A percentile compares a stretch with the other conserved stretches of the same genome.
These are phyloP conservation scores for Amphiprion clarkii DNA, from an alignment of 2,797 vertebrate species.

Conservation along the genomic window DNA sequence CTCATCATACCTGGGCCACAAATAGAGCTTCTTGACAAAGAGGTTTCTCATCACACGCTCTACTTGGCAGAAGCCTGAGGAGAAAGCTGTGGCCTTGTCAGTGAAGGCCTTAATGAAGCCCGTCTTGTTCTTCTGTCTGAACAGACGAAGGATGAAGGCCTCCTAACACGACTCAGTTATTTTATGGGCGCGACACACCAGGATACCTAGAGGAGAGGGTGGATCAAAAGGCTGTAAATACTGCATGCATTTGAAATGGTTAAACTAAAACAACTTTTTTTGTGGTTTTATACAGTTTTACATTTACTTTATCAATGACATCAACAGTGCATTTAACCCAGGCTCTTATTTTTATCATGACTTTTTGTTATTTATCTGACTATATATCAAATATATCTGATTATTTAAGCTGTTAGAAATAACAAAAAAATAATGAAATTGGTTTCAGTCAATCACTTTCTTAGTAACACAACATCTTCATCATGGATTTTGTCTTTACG, in stretches of 20 bases:
- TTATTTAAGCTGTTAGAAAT: too few relatives aligned
- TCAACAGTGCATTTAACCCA: too few relatives aligned
- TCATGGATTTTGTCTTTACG: too few relatives aligned
- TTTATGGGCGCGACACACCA: constrained; percentile 96
- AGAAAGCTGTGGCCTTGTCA: constrained; percentile 93
- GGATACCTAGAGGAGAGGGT: constrained; percentile 87
- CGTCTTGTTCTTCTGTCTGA: constrained; percentile 97
- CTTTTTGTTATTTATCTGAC: too few relatives aligned
- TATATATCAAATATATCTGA: too few relatives aligned
- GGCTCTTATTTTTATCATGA: too few relatives aligned
- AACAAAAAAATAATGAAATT: too few relatives aligned
- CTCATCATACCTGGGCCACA: constrained; percentile 93
- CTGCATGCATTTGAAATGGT: too few relatives aligned
- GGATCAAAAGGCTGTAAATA: not conserved
- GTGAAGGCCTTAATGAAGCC: constrained; percentile 99
- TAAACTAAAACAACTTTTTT: not conserved
- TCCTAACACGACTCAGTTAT: constrained; percentile 98
- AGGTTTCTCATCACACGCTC: constrained; percentile 98
- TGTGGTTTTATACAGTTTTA: not conserved
- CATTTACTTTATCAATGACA: too few relatives aligned
- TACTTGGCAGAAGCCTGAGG: constrained; percentile 95
- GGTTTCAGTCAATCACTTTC: too few relatives aligned
- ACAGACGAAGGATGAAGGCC: constrained; percentile 96
- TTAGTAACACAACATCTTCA: too few relatives aligned
- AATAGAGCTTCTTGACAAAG: constrained; percentile 95